Evolutionary conservation across 2,113 vertebrate species (phyloP).

Genomic region (Ceyx cyanopectus): DNA sequence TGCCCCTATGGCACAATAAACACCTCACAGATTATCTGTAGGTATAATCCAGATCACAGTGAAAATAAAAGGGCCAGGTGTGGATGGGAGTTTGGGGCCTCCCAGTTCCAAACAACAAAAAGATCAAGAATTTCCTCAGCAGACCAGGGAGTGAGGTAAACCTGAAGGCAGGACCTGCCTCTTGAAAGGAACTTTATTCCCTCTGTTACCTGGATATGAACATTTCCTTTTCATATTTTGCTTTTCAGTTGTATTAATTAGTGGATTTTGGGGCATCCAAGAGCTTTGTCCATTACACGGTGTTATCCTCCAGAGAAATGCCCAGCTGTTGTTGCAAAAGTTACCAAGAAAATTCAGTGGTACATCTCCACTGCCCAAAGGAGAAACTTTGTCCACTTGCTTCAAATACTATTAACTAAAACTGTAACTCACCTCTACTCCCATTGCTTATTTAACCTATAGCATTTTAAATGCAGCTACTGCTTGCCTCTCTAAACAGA

Average conservation of each 20-base stretch:
- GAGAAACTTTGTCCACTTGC: not conserved
- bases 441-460: not conserved
- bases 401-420: not conserved
- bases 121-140: not conserved
- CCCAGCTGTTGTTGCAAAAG: not conserved
- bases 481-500: not conserved
- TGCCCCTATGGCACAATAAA: accelerated
- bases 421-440: not conserved
- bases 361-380: not conserved
- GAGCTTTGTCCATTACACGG: not conserved
- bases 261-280: not conserved
- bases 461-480: not conserved
- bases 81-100: not conserved
- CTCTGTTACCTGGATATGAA: not conserved
- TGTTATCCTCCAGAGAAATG: not conserved
- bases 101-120: not conserved
- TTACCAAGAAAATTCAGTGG: not conserved
- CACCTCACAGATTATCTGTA: too few species aligned
- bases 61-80: not conserved
- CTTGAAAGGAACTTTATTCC: not conserved
- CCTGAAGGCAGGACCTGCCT: not conserved
- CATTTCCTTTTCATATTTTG: not conserved
- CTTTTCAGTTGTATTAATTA: not conserved
- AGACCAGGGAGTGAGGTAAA: not conserved
- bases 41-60: not conserved